Evolutionary conservation across 2,888 invertebrate species (phyloP), one percentile per base, ranked within the genome.

Genomic region (Drosophila cognata): DNA sequence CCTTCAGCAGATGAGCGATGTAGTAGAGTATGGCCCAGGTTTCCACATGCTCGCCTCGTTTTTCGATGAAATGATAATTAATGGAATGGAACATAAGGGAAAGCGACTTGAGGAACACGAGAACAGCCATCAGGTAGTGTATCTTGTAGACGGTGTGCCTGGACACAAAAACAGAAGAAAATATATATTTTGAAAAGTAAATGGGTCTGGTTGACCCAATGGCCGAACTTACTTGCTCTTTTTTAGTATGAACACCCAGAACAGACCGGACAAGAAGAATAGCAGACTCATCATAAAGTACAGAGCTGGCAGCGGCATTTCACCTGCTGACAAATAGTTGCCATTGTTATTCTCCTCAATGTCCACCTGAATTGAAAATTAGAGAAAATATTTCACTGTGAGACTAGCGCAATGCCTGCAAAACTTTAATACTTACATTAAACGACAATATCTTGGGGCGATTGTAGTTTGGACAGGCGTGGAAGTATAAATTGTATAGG

Each of bases 21-120:
- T 99, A 99, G 93, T 97, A 99, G 2, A 99, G 94, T 83, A 99
- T 97, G 0, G 99, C 99, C 99, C 99, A 99, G 0, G 99, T 97
- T 31, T 99, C 98, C 6, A 98, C 96, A 91, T 99, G 99, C 82
- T 97, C 97, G 1, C 99, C 99, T 78, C 96, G 95, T 21, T 95
- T 96, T 93, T 98, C 96, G 91, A 99, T 99, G 91, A 98, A 99
- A 92, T 99, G 98, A 91, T 96, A 98, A 92, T 98, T 98, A 61
- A 98, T 96, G 0, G 98, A 98, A 92, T 99, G 99, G 93, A 99
- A 99, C 71, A 99, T 95, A 59, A 99, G 93, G 0, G 99, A 98
- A 29, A 98, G 93, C 0, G 98, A 96, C 92, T 99, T 99, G 28
- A 99, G 93, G 90, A 97, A 98, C 6, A 99, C 98, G 62, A 99